Conservation (phyloP, 2,797 vertebrate species). For the Apogon hyalosoma region DNA sequence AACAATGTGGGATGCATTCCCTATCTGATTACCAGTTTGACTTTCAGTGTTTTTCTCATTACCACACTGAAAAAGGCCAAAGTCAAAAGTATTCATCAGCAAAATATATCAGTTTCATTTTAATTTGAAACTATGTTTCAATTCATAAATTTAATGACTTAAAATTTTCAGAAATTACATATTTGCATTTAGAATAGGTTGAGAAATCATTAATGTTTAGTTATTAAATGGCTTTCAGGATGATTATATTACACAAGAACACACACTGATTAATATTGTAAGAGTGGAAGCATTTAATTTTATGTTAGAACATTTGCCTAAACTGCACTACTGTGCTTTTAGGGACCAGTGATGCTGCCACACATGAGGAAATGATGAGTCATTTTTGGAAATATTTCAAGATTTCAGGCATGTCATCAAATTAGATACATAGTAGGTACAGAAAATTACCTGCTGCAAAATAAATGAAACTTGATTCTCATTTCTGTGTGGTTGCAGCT, state of each 20-base stretch:
- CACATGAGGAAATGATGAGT: constrained; percentile 25
- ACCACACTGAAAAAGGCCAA: background rate
- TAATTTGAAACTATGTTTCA: background rate
- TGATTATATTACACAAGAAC: background rate
- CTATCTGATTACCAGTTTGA: background rate
- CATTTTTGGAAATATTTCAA: background rate
- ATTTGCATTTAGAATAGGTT: constrained; percentile 11
- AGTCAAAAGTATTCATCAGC: background rate
- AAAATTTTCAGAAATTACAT: background rate
- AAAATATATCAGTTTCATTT: background rate
- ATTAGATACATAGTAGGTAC: background rate
- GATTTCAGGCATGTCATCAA: background rate
- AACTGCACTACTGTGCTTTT: constrained; percentile 1
- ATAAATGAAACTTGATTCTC: background rate
- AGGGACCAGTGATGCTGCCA: background rate
- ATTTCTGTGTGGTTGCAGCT: background rate
- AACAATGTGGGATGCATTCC: constrained; percentile 9
- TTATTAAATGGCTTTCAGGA: constrained; percentile 14
- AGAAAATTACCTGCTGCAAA: background rate
- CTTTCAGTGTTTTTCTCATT: background rate
- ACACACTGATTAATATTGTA: constrained; percentile 8
- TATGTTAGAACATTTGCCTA: background rate
- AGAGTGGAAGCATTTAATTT: background rate
- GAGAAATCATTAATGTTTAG: background rate
- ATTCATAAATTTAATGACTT: background rate